Evolutionary conservation across 2,113 vertebrate species (phyloP).

Genomic region (Ammospiza caudacuta): DNA sequence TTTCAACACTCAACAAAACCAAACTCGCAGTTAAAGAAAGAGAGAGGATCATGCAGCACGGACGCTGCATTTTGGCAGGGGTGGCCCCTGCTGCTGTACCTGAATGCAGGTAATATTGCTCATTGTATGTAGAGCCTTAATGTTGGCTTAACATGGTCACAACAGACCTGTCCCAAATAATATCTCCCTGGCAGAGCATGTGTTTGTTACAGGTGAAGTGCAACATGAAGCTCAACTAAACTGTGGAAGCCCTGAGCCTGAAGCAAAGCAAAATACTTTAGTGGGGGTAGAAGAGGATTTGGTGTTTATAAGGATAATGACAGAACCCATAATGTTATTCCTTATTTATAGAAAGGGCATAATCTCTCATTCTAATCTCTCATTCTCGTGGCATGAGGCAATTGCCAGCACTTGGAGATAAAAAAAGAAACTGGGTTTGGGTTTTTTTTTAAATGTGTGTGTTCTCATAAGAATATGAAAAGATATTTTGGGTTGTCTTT

Average conservation of each 20-base stretch:
- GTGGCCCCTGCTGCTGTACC: neutral
- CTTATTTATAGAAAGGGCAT: neutral
- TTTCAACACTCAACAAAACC: neutral
- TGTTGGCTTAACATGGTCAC: neutral
- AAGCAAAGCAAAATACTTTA: neutral
- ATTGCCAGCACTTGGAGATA: neutral
- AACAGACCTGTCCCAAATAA: neutral
- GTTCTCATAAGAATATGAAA: neutral
- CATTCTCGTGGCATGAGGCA: neutral
- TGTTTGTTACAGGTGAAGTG: neutral
- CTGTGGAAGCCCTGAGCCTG: neutral
- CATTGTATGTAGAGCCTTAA: fast-evolving
- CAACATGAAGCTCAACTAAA: neutral
- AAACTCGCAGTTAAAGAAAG: neutral
- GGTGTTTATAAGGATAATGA: neutral
- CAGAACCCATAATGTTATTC: neutral
- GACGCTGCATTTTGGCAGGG: neutral
- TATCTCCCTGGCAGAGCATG: neutral
- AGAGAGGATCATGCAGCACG: neutral
- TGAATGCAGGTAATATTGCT: neutral
- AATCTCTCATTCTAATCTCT: neutral
- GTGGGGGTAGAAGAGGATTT: neutral
- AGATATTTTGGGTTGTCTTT: neutral
- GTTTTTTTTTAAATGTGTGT: neutral
- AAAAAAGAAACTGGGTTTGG: neutral